Evolutionary conservation across 1,140 invertebrate species (phyloP), one percentile per base, ranked within the genome.

Genomic region (Tetraneura akinire): DNA sequence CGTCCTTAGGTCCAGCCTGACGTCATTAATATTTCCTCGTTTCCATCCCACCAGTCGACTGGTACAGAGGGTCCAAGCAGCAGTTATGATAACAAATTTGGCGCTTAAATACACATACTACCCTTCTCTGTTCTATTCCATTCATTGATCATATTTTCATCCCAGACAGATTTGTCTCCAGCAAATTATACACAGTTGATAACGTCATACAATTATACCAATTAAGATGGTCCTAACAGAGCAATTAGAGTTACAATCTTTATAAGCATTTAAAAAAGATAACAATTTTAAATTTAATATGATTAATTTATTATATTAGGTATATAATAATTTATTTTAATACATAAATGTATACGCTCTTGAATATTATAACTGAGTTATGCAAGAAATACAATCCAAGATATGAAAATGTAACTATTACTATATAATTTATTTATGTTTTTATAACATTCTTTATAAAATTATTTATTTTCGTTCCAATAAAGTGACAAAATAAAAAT

Each of bases 21-120:
- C 73, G 73, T 76, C 73, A 76, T 76, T 76, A 76, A 76, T 76
- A 76, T 76, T 76, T 76, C 73, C 73, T 45, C 42, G 51, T 55
- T 55, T 13, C 37, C 37, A 13, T 23, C 14, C 51, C 23, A n/a
- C 11, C 47, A 71, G 53, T 23, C 23, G n/a, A 23, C 49, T 51
- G 1, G 3, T 37, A 8, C 51, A 37, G 57, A 76, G 51, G 73
- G 73, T 76, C 73, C 73, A 29, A 73, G 32, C 23, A 53, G 51
- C n/a, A 57, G 73, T 76, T 57, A 57, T 57, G 73, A 76, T 76
- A 76, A 76, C 73, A 53, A 76, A 55, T 76, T 76, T 42, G 73
- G 51, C 73, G 51, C 73, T 76, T 55, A 76, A 76, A 37, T 60
- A 76, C 73, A 76, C 21, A 42, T 76, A 57, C 37, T 37, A 55